Evolutionary conservation across 2,113 vertebrate species (phyloP), one percentile per base, ranked within the genome.

Genomic region (Cryptomyrus ogoouensis): DNA sequence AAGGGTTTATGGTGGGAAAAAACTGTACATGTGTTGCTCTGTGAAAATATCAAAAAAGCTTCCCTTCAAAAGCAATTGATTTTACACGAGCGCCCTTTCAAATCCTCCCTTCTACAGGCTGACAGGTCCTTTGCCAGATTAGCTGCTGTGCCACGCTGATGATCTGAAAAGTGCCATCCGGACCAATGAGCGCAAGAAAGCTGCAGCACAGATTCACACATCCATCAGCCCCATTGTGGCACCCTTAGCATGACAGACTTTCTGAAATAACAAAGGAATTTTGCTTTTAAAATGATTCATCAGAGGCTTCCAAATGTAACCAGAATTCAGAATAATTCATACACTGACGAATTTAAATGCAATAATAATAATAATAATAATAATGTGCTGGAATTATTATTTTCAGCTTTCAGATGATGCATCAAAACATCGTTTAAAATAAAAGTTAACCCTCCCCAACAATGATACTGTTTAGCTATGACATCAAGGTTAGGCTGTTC

Each of bases 101-200:
- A 87, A 90, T 70, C 44, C 52, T 46, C 31, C 39, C 50, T 90
- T 86, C 53, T 84, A 17, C 42, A 24, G 42, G 89, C 83, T 89
- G 89, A 89, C 80, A 90, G 89, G 42, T 31, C 42, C 53, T 87
- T 35, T 15, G 49, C 50, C 39, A 90, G 83, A 70, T 87, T 62
- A 90, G 83, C 83, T 49, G 74, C 50, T 44, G 31, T 80, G 47
- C 27, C 35, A 42, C 2, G 17, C 62, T 77, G 77, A 85, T 46
- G 47, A 39, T 89, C 89, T 89, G 42, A 89, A 50, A 62, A 84
- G n/a, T 70, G 44, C 83, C 89, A 70, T 52, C 24, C 46, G 24
- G 44, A 1, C 80, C 53, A 70, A 27, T 49, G 58, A 70, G 27
- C 44, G 56, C 77, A 62, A 2, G n/a, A 62, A 31, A 5, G 52